These are phyloP conservation scores for Zapus hudsonius DNA, from an alignment of 2,113 vertebrate genomes.

Conservation along the genomic window DNA sequence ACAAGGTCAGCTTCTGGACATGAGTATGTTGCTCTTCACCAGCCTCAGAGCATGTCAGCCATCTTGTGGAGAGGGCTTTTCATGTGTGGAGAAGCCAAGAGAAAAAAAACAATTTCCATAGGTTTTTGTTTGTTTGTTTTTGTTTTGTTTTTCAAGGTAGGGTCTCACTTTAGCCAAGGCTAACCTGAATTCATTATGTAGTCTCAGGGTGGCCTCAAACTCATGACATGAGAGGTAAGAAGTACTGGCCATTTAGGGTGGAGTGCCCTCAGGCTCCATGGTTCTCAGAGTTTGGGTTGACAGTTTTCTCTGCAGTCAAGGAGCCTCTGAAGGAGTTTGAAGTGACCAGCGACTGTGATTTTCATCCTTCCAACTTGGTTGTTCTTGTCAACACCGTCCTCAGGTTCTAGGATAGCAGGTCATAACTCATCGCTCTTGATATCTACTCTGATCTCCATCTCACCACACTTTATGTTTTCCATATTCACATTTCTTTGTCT, in stretches of 20 bases:
- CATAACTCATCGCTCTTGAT: background rate
- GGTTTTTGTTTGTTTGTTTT: too few species aligned
- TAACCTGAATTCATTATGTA: too few species aligned
- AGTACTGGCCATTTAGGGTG: background rate
- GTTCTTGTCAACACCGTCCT: background rate
- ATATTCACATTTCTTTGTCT: background rate
- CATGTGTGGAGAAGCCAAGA: too few species aligned
- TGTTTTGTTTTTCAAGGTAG: too few species aligned
- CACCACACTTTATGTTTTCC: background rate
- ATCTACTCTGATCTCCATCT: background rate
- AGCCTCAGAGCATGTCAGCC: background rate
- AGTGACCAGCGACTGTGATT: background rate
- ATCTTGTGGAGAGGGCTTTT: background rate
- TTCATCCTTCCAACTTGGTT: background rate
- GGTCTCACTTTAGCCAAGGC: too few species aligned
- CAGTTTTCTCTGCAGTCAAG: conserved; percentile 24
- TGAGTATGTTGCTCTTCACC: conserved; percentile 4
- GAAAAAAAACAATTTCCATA: too few species aligned
- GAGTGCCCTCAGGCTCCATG: background rate
- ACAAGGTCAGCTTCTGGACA: background rate
- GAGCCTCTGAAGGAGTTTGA: background rate
- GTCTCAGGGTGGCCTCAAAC: too few species aligned
- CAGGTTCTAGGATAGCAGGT: background rate
- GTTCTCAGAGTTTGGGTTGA: background rate
- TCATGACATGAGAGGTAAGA: too few species aligned